These are phyloP conservation scores for Catajapyx aquilonaris DNA, from an alignment of 1,140 invertebrate genomes.

Conservation along the genomic window DNA sequence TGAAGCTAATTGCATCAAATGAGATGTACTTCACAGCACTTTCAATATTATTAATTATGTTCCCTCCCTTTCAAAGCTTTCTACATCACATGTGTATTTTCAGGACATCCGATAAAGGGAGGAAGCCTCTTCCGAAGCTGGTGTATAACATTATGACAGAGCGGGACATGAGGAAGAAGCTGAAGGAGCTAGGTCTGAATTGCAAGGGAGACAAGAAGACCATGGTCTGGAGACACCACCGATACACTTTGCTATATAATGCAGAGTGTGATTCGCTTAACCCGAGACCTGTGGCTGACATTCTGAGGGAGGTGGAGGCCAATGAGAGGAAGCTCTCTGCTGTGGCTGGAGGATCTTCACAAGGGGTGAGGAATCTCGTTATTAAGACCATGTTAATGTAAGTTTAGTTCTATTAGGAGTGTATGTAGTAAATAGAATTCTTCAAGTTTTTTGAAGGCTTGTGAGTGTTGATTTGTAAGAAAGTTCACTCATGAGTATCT, in stretches of 20 bases:
- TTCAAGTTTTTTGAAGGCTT: too few species aligned
- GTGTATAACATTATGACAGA: conserved; percentile 31
- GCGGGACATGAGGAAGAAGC: conserved; percentile 23
- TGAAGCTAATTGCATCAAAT: conserved; percentile 3
- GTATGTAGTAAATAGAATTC: too few species aligned
- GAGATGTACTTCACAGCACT: conserved; percentile 12
- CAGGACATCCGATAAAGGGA: conserved; percentile 11
- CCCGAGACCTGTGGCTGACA: conserved; percentile 21
- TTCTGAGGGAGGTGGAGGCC: conserved; percentile 23
- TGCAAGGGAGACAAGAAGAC: conserved; percentile 24
- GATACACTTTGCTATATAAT: conserved; percentile 25
- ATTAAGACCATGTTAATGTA: too few species aligned
- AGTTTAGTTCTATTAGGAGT: too few species aligned
- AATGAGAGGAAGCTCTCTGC: too few species aligned
- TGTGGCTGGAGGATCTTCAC: too few species aligned
- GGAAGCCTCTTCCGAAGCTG: conserved; percentile 28
- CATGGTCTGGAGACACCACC: conserved; percentile 22
- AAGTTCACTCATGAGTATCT: too few species aligned
- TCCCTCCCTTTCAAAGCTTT: neutral
- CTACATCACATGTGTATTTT: neutral
- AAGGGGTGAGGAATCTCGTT: too few species aligned
- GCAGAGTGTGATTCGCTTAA: conserved; percentile 25
- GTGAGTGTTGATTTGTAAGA: too few species aligned
- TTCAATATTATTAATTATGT: conserved; percentile 3
- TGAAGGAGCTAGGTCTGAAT: conserved; percentile 27